Evolutionary conservation across 2,888 invertebrate genomes (phyloP).

Genomic region (Drosophila emarginata): DNA sequence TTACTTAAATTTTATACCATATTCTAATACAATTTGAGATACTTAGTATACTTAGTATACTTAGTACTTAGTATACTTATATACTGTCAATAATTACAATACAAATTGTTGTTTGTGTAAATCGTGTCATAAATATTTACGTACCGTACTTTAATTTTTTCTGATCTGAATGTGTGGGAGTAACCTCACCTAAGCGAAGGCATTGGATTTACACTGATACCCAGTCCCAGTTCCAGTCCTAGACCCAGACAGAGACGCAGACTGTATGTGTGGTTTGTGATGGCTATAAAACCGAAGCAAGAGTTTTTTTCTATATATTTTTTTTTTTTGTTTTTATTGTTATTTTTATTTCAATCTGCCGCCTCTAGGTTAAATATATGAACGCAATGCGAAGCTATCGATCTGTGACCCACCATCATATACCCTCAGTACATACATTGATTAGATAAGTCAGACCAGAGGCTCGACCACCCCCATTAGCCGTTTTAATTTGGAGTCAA

Average conservation of each 20-base stretch:
- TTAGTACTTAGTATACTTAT: conserved; percentile 32
- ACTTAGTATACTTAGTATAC: too few relatives aligned
- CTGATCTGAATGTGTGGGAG: conserved; percentile 21
- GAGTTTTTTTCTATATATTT: conserved; percentile 51
- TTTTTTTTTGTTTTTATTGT: conserved; percentile 36
- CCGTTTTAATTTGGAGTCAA: neutral
- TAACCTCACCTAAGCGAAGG: neutral
- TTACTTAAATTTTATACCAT: too few relatives aligned
- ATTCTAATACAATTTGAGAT: neutral
- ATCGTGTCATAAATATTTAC: conserved; percentile 66
- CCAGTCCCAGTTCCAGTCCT: neutral
- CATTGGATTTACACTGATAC: conserved; percentile 24
- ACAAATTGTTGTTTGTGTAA: conserved; percentile 66
- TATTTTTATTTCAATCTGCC: conserved; percentile 72
- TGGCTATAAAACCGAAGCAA: conserved; percentile 60
- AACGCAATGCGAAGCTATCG: conserved; percentile 53
- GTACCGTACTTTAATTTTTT: conserved; percentile 24
- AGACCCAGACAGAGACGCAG: conserved; percentile 1
- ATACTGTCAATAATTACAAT: conserved; percentile 67
- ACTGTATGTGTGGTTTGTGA: conserved; percentile 35
- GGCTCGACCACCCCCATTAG: conserved; percentile 49
- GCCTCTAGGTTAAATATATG: conserved; percentile 67
- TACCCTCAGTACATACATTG: conserved; percentile 32
- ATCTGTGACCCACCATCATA: conserved; percentile 65
- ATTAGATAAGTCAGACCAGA: conserved; percentile 67